A percentile compares a stretch with the other conserved stretches of the same genome.
Evolutionary conservation across 1,140 invertebrate genomes (phyloP).

Genomic region (Pseudomyrmex cubaensis): DNA sequence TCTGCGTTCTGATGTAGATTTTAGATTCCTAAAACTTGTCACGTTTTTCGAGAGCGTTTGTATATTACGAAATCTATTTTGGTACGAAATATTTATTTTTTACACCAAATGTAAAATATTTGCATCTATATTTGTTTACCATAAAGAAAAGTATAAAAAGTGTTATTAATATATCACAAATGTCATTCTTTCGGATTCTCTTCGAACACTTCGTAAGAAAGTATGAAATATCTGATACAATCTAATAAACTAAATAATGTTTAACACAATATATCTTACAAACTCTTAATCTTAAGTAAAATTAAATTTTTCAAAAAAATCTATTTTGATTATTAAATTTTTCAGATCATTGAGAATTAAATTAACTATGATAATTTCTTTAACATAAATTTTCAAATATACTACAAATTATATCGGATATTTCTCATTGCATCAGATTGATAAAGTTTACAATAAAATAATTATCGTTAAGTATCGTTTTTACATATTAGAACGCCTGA

Average conservation of each 20-base stretch:
- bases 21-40: conserved; percentile 10
- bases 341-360: too few relatives aligned
- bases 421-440: conserved; percentile 4
- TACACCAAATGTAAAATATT: conserved; percentile 16
- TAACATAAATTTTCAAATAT: conserved; percentile 2
- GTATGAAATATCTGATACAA: neutral
- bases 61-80: conserved; percentile 23
- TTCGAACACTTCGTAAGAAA: neutral
- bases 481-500: conserved; percentile 70
- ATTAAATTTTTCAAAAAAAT: neutral
- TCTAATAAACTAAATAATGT: neutral
- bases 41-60: neutral
- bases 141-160: conserved; percentile 38
- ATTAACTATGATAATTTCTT: neutral
- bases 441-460: neutral
- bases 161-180: conserved; percentile 44
- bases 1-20: neutral
- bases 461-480: neutral
- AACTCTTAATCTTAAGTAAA: neutral
- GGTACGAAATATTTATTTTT: conserved; percentile 55
- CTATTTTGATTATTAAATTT: too few relatives aligned
- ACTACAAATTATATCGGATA: neutral
- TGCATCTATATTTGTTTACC: conserved; percentile 37
- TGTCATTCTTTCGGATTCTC: neutral
- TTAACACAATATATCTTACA: neutral